Evolutionary conservation across 2,113 vertebrate species (phyloP), one percentile per base, ranked within the genome.

Genomic region (Eonycteris spelaea): DNA sequence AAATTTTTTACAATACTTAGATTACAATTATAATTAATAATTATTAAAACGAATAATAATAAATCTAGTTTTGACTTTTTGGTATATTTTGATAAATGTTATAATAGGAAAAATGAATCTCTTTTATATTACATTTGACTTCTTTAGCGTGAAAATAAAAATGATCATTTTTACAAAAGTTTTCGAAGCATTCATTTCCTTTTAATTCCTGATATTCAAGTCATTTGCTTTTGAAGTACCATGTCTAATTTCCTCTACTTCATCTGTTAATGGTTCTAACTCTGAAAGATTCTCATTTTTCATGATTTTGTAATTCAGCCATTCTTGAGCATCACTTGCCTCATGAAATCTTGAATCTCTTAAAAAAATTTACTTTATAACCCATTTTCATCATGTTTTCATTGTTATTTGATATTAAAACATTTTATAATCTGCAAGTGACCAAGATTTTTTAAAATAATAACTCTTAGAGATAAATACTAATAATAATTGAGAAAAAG

Each of bases 201-300:
- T 73, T 75, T 86, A 75, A 84, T 90, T 9, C 1, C 33, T 89
- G 40, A 78, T 91, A 68, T 89, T 84, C 67, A 71, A 88, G 40
- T 75, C 55, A 97, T 83, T 86, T 96, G 12, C 21, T 68, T 89
- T 68, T 86, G 22, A 82, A 89, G 45, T 65, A 88, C 7, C 5
- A 2, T 80, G 40, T 83, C 65, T 53, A 51, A 48, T 84, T 93
- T 93, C 70, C 28, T 97, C 61, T 73, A 2, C 18, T 87, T 86
- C 26, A 40, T 26, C n/a, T 86, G 2, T 43, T 78, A 82, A 40
- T 6, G 55, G 6, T 33, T 84, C 19, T 89, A 51, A 70, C 14
- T 77, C 18, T 73, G 53, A 57, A 12, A 65, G 61, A 68, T 30
- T 80, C n/a, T 92, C 48, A 79, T 51, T 94, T 45, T n/a, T 40